A percentile compares a stretch with the other conserved stretches of the same genome.
Evolutionary conservation across 2,797 vertebrate species (phyloP).

Genomic region (Cirrhinus mrigala): DNA sequence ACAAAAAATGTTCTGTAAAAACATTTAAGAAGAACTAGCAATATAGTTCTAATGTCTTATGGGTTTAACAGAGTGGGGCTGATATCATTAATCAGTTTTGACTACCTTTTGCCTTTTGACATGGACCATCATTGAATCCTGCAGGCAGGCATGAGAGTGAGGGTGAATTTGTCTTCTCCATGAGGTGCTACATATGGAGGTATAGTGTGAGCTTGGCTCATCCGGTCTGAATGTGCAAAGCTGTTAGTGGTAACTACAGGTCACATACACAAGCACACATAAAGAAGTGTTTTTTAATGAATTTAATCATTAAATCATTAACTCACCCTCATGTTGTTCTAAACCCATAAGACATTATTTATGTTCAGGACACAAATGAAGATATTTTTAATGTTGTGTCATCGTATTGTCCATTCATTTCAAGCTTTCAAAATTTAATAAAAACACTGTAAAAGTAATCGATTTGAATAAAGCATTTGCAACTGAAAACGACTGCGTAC

Average conservation of each 20-base stretch:
- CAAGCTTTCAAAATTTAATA: neutral
- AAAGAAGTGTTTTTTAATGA: too few relatives aligned
- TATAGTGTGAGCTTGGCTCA: slow-evolving; percentile 55
- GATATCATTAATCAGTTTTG: neutral
- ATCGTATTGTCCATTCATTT: neutral
- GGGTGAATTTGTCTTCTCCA: slow-evolving; percentile 14
- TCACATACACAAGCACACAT: neutral
- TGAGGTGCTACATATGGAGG: slow-evolving; percentile 57
- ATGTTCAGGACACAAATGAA: neutral
- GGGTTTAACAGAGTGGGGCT: neutral
- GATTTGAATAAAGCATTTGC: neutral
- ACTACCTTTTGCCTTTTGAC: neutral
- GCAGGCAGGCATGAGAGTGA: neutral
- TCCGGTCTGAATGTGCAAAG: slow-evolving; percentile 38
- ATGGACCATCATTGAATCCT: neutral
- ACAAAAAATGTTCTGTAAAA: neutral
- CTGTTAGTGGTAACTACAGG: slow-evolving; percentile 19
- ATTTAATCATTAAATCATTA: neutral
- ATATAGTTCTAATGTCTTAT: neutral
- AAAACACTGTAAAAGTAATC: neutral
- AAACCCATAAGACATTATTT: neutral
- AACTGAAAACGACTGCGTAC: too few relatives aligned
- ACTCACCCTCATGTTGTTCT: neutral
- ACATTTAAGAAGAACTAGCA: neutral
- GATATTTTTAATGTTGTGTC: neutral